A percentile compares a stretch with the other conserved stretches of the same genome.
Conservation (phyloP, 1,140 invertebrate species). For the Drosophila mojavensis region DNA sequence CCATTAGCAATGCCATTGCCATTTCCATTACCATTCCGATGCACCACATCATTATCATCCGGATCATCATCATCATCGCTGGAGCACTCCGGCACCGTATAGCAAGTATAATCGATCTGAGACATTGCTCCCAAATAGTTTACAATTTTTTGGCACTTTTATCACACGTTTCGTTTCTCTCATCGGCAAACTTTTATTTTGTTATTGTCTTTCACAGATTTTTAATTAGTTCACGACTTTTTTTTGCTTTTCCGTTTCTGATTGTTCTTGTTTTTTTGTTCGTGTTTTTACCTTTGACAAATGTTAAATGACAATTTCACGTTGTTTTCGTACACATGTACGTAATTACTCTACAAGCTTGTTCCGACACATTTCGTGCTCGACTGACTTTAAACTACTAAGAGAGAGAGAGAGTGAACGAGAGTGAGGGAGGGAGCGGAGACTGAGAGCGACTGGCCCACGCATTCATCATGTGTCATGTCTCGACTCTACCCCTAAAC, state of each 20-base stretch:
- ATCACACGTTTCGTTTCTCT: conserved; percentile 42
- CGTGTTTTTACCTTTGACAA: conserved; percentile 44
- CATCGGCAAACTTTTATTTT: conserved; percentile 29
- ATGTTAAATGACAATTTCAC: conserved; percentile 65
- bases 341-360: conserved; percentile 49
- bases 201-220: conserved; percentile 33
- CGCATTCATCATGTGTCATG: conserved; percentile 68
- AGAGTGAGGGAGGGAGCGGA: conserved; percentile 1
- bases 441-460: conserved; percentile 39
- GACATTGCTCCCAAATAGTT: conserved; percentile 54
- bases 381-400: conserved; percentile 34
- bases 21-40: conserved; percentile 5
- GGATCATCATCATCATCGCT: conserved; percentile 49
- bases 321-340: conserved; percentile 35
- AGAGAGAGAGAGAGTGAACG: not conserved
- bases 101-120: conserved; percentile 77
- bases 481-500: conserved; percentile 10
- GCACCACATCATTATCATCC: conserved; percentile 9
- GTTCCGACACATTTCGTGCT: conserved; percentile 41
- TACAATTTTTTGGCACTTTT: conserved; percentile 41
- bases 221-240: conserved; percentile 59
- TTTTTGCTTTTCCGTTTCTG: conserved; percentile 5
- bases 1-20: not conserved
- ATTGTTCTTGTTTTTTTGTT: conserved; percentile 10
- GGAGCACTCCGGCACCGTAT: conserved; percentile 78